Evolutionary conservation across 1,140 invertebrate genomes (phyloP), one percentile per base, ranked within the genome.

Genomic region (Whitmania pigra): DNA sequence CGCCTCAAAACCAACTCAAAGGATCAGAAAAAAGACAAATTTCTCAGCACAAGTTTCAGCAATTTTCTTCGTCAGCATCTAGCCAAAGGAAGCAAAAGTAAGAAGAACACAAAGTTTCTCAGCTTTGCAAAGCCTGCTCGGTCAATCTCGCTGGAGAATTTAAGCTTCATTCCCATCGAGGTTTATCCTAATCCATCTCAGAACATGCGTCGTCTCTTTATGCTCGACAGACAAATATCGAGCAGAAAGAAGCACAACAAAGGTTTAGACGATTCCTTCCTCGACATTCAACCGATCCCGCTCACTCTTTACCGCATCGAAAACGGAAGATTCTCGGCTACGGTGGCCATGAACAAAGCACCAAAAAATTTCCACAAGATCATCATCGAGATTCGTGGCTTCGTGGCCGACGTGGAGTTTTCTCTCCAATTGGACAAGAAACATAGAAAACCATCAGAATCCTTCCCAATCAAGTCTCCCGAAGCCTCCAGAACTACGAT

Each of bases 41-140:
- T 49, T 11, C 43, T 13, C 57, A 31, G 11, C 22, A 13, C 29
- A 13, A 63, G 29, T 31, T 13, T 63, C 57, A 63, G 29, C 20
- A 63, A 63, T 31, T 63, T 63, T 31, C 9, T 63, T 22, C 57
- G 57, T 13, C 57, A 63, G 57, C 29, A 63, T 31, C 18, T 63
- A 7, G 18, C 15, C 22, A 22, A 22, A 63, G 22, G 57, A 63
- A 63, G 29, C 57, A 63, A 63, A 22, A 7, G 57, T n/a, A 22
- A 63, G 29, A 63, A 63, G 22, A 31, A 22, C 11, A n/a, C 57
- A 31, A 25, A 22, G 9, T 6, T 31, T 20, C 9, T 63, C 57
- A 13, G 29, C 22, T 25, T 22, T 31, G 29, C 11, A 63, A 63
- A 63, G 57, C 57, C 22, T 25, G 11, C 1, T 22, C 22, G 29